phyloP scores from a whole-genome alignment of 2,113 vertebrate genomes.

The Petrocephalus zakoni region DNA sequence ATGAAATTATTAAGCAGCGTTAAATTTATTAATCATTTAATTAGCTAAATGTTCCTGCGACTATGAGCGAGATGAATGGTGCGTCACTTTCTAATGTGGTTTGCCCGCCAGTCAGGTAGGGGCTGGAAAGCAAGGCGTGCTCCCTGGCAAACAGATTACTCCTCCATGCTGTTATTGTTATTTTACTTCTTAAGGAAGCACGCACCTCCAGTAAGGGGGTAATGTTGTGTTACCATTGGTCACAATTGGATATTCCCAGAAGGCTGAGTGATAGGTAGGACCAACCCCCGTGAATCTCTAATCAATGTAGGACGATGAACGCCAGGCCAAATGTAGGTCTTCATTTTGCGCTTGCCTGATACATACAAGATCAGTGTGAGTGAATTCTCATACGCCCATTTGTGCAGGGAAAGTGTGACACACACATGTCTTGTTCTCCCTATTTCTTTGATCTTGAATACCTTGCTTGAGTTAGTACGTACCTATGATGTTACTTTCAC shows the following conservation, averaged over 20 bases:
- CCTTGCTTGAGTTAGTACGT: background rate
- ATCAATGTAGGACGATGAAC: background rate
- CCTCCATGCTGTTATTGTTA: constrained; percentile 32
- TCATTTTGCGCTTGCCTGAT: background rate
- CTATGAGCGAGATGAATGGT: constrained; percentile 93
- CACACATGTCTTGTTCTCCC: background rate
- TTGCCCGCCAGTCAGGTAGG: constrained; percentile 79
- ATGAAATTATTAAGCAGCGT: constrained; percentile 96
- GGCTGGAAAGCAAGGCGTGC: constrained; percentile 77
- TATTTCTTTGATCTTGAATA: background rate
- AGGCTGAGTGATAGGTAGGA: background rate
- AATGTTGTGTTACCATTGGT: constrained; percentile 43
- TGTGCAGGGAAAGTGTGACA: background rate
- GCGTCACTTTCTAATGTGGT: constrained; percentile 96
- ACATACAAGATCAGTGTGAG: background rate
- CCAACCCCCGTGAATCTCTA: background rate
- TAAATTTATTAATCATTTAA: constrained; percentile 99
- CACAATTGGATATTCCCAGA: constrained; percentile 9
- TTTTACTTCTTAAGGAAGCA: constrained; percentile 44
- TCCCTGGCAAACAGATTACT: constrained; percentile 68
- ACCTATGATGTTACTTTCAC: background rate
- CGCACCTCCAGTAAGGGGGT: constrained; percentile 37
- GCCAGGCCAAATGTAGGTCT: background rate
- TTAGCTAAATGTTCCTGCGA: constrained; percentile 98
- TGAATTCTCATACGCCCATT: background rate